These are phyloP conservation scores for Iphiclides podalirius DNA, from an alignment of 2,888 invertebrate genomes.

Conservation along the genomic window DNA sequence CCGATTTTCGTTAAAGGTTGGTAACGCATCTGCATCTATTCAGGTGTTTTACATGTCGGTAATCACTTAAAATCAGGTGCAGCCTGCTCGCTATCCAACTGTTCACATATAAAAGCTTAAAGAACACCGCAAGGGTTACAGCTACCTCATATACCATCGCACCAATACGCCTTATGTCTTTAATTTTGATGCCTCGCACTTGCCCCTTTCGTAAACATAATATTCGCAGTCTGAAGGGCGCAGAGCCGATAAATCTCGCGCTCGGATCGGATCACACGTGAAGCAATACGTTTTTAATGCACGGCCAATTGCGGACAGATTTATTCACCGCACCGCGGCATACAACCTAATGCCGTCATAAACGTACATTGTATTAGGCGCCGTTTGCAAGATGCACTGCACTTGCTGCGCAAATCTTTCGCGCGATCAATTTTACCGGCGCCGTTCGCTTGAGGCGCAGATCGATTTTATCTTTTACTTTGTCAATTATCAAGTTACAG, in stretches of 20 bases:
- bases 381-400: constrained; percentile 14
- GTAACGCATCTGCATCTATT: too few species aligned
- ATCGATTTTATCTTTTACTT: not conserved
- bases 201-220: too few species aligned
- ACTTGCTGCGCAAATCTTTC: constrained; percentile 12
- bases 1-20: too few species aligned
- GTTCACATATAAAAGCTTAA: too few species aligned
- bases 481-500: too few species aligned
- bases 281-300: constrained; percentile 16
- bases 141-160: too few species aligned
- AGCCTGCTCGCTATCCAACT: too few species aligned
- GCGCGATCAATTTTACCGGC: constrained; percentile 8
- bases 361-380: constrained; percentile 9
- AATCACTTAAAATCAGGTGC: too few species aligned
- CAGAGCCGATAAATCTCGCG: constrained; percentile 13
- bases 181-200: too few species aligned
- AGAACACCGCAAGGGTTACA: too few species aligned
- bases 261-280: constrained; percentile 5
- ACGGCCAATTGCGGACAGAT: constrained; percentile 13
- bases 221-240: constrained; percentile 9
- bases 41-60: too few species aligned
- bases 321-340: constrained; percentile 21
- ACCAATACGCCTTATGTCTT: too few species aligned
- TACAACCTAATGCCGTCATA: constrained; percentile 26
- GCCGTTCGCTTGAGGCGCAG: not conserved